These are phyloP conservation scores for Sepioteuthis lessoniana DNA, from an alignment of 2,888 invertebrate genomes.

Conservation along the genomic window DNA sequence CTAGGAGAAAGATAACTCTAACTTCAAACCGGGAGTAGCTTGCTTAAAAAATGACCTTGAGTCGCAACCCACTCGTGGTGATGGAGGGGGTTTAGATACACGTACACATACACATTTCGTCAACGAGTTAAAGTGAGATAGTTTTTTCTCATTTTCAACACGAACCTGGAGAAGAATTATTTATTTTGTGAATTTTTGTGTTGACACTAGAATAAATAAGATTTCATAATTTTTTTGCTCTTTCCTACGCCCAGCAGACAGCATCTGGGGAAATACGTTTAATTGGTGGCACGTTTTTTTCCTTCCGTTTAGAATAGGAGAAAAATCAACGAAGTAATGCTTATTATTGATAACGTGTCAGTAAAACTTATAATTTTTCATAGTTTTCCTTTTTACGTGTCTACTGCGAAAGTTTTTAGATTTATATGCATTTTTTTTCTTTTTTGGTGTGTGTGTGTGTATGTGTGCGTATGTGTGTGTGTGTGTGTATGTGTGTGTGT, in stretches of 20 bases:
- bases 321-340: not conserved
- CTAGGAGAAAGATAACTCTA: too few species aligned
- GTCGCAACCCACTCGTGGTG: too few species aligned
- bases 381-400: not conserved
- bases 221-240: not conserved
- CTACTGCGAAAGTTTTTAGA: not conserved
- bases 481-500: too few species aligned
- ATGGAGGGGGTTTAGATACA: too few species aligned
- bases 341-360: constrained; percentile 2
- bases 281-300: not conserved
- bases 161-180: not conserved
- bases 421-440: not conserved
- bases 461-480: too few species aligned
- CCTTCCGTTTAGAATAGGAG: not conserved
- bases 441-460: too few species aligned
- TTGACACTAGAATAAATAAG: not conserved
- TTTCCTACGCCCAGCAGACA: not conserved
- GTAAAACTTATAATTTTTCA: not conserved
- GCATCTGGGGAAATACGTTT: not conserved
- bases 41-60: too few species aligned
- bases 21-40: too few species aligned
- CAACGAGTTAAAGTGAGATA: not conserved
- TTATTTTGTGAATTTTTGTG: not conserved
- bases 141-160: not conserved
- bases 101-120: too few species aligned